Percentiles rank a stretch among this genome's conserved stretches.
These are phyloP conservation scores for Leptopilina myrica DNA, from an alignment of 2,888 invertebrate genomes.

Conservation along the genomic window DNA sequence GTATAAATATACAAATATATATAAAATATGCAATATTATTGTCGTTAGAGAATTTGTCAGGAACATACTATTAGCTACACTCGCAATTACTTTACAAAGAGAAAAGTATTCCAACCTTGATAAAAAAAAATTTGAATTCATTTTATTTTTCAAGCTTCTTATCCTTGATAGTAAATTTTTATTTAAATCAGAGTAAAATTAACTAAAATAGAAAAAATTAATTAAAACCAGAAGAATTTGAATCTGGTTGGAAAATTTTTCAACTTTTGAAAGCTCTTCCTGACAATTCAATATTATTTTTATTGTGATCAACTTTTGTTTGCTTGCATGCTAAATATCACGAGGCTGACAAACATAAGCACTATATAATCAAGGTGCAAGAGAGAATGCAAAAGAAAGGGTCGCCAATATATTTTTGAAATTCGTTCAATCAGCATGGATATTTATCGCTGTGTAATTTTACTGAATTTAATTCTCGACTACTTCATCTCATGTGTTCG, in stretches of 20 bases:
- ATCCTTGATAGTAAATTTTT: no score
- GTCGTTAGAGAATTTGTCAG: conserved; percentile 13
- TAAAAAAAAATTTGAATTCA: no score
- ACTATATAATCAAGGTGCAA: conserved; percentile 35
- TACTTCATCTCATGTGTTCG: background rate
- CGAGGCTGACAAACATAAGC: conserved; percentile 39
- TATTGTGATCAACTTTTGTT: background rate
- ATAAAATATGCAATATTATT: no score
- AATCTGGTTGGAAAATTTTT: conserved; percentile 14
- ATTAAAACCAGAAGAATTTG: background rate
- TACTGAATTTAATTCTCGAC: no score
- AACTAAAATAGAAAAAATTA: no score
- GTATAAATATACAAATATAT: background rate
- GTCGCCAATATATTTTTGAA: conserved; percentile 27
- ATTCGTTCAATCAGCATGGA: conserved; percentile 20
- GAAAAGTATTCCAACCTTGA: conserved; percentile 13
- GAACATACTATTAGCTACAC: conserved; percentile 25
- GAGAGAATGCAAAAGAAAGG: conserved; percentile 35
- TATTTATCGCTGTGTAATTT: no score
- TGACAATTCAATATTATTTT: conserved; percentile 5
- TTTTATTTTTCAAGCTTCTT: no score
- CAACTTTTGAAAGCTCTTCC: background rate
- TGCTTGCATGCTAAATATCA: conserved; percentile 31
- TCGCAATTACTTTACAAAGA: conserved; percentile 29
- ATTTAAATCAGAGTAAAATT: background rate